Conservation (phyloP, 2,113 vertebrate genomes). For the Atractosteus spatula region DNA sequence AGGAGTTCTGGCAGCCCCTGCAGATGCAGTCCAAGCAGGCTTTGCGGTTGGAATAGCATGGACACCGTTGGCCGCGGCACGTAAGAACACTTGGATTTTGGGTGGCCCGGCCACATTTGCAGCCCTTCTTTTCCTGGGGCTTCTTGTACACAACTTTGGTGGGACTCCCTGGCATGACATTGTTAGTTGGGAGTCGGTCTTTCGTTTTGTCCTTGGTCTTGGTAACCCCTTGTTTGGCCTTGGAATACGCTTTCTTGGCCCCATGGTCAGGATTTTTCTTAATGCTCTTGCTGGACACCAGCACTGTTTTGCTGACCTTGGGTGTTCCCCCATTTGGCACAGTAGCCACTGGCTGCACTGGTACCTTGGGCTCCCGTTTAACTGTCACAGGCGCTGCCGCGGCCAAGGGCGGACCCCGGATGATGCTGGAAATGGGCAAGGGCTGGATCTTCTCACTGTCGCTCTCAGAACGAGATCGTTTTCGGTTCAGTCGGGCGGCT, state of each 20-base stretch:
- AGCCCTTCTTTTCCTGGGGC: conserved; percentile 94
- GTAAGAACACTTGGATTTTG: conserved; percentile 99
- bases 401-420: conserved; percentile 78
- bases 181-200: conserved; percentile 83
- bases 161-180: conserved; percentile 79
- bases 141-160: conserved; percentile 93
- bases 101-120: conserved; percentile 96
- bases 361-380: conserved; percentile 77
- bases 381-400: conserved; percentile 74
- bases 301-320: conserved; percentile 82
- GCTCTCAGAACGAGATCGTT: conserved; percentile 90
- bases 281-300: conserved; percentile 81
- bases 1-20: conserved; percentile 98
- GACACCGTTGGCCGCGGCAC: conserved; percentile 95
- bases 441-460: conserved; percentile 93
- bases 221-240: conserved; percentile 84
- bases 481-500: conserved; percentile 84
- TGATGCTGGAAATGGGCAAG: conserved; percentile 88
- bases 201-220: conserved; percentile 87
- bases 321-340: conserved; percentile 82
- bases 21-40: conserved; percentile 98
- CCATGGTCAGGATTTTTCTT: conserved; percentile 85
- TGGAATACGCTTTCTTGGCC: conserved; percentile 87
- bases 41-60: conserved; percentile 97
- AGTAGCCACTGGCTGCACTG: conserved; percentile 71